Conservation (phyloP, 2,888 invertebrate species). For the Lasius fuliginosus region DNA sequence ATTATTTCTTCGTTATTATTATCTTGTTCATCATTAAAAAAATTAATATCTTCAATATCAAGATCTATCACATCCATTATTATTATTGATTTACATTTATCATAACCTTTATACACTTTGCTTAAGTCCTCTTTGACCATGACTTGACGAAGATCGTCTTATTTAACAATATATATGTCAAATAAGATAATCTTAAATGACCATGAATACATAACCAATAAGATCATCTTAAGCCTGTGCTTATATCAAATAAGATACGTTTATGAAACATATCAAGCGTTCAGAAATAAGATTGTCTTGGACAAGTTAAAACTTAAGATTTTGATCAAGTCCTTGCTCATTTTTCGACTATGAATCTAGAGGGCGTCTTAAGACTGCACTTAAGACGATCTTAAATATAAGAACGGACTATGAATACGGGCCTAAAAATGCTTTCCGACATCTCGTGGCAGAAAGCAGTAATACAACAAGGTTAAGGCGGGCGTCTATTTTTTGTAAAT, state of each 20-base stretch:
- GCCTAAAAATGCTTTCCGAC: too few relatives aligned
- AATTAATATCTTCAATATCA: neutral
- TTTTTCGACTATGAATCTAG: too few relatives aligned
- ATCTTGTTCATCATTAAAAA: neutral
- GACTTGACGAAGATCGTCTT: neutral
- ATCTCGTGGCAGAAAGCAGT: too few relatives aligned
- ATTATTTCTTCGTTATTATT: neutral
- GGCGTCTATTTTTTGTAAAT: too few relatives aligned
- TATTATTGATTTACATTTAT: too few relatives aligned
- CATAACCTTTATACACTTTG: too few relatives aligned
- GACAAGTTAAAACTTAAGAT: neutral
- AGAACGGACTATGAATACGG: too few relatives aligned
- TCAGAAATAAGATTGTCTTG: neutral
- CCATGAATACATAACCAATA: slow-evolving; percentile 1
- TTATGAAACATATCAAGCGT: neutral
- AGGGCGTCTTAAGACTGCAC: too few relatives aligned
- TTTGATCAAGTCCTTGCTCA: neutral
- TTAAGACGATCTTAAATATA: too few relatives aligned
- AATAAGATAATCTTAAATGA: slow-evolving; percentile 2
- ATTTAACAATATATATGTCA: slow-evolving; percentile 29
- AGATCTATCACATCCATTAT: neutral
- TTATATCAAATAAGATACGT: slow-evolving; percentile 2
- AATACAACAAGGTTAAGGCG: too few relatives aligned
- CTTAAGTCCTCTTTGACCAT: neutral
- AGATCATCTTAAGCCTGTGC: neutral